phyloP scores from a whole-genome alignment of 2,113 vertebrate species.

The Pholis gunnellus region DNA sequence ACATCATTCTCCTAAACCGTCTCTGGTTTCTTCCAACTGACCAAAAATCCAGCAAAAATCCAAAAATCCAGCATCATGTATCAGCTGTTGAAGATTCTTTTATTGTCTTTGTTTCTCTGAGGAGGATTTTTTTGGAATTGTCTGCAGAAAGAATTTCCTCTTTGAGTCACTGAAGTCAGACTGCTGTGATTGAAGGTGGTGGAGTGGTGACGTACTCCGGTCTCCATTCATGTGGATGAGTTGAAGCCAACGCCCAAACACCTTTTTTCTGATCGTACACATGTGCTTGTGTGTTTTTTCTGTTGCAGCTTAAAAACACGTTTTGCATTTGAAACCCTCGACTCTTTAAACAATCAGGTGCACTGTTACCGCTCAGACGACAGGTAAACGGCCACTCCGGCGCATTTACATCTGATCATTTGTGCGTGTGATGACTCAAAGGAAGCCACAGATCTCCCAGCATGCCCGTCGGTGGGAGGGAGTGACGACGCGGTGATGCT shows the following conservation, averaged over 20 bases:
- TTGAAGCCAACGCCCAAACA: conserved; percentile 21
- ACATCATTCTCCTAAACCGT: background rate
- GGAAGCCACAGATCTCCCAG: conserved; percentile 8
- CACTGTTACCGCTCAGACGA: conserved; percentile 32
- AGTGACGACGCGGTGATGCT: background rate
- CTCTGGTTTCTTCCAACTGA: background rate
- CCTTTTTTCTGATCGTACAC: background rate
- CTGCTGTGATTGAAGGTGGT: background rate
- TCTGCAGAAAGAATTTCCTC: background rate
- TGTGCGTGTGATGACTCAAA: conserved; percentile 22
- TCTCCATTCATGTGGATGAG: conserved; percentile 16
- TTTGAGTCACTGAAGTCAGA: background rate
- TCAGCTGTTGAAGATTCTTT: background rate
- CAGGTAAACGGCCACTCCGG: conserved; percentile 49
- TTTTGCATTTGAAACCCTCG: conserved; percentile 50
- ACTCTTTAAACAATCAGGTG: conserved; percentile 27
- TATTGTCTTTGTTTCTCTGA: background rate
- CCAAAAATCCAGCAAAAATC: background rate
- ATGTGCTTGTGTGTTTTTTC: too few species aligned
- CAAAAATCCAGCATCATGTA: too few species aligned
- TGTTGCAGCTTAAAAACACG: background rate
- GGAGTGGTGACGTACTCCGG: background rate
- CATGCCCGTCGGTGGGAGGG: background rate
- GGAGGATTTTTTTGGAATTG: background rate
- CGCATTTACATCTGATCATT: conserved; percentile 59